Evolutionary conservation across 2,797 vertebrate genomes (phyloP), one percentile per base, ranked within the genome.

Genomic region (Coregonus suidteri): DNA sequence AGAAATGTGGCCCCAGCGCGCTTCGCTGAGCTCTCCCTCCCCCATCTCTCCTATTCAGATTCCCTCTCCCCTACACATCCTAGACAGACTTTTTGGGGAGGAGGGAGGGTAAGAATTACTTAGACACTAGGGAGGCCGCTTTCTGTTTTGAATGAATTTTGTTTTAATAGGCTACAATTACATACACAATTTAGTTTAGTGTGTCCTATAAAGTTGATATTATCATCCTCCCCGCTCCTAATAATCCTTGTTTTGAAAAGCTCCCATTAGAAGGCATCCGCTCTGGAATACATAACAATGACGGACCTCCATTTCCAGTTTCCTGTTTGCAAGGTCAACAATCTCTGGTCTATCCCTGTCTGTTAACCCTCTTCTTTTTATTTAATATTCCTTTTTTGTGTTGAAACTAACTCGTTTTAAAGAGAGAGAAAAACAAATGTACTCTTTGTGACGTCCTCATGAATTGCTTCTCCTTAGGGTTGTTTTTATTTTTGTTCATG

Each of bases 381-480:
- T 79, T 37, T 71, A 47, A 67, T 74, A 71, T 79, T 68, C n/a
- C 71, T 77, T 84, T 79, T 5, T 79, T 82, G 75, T 86, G 81
- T 77, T 85, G 79, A 78, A 82, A 75, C 75, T 71, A 73, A 74
- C 77, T 66, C 35, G 52, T 80, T 78, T 83, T 79, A 54, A 51
- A 80, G 83, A 75, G 77, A 68, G 71, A 83, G 75, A 84, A 73
- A 79, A 86, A 41, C 71, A 67, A 90, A 91, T 92, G 90, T 92
- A 82, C 84, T 59, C 31, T 88, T 85, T 88, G 77, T 89, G 89
- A 75, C 92, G 84, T 87, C 78, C 85, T 93, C 85, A 92, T 85
- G 56, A 88, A 90, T 87, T 94, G 90, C 93, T 94, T 95, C 90
- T 92, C 90, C 93, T 91, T 91, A 94, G 91, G 92, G 86, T 80